phyloP scores from a whole-genome alignment of 1,140 invertebrate genomes.

The Drosophila carrolli region DNA sequence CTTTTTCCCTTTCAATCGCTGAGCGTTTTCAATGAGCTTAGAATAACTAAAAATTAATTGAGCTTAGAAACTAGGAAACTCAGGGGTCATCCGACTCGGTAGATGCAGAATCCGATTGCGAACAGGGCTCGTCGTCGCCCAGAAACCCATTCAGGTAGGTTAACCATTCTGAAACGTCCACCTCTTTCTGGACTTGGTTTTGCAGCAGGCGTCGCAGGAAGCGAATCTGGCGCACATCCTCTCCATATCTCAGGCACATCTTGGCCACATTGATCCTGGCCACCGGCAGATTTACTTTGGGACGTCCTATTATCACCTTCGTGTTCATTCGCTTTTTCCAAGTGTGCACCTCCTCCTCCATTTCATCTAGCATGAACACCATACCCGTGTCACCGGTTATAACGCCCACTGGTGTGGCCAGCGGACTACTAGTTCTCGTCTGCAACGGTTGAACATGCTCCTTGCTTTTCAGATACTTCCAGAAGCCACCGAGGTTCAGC shows the following conservation, averaged over 20 bases:
- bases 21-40: conserved; percentile 1
- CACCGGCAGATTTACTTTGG: conserved; percentile 59
- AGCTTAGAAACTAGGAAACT: neutral
- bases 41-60: conserved; percentile 6
- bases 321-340: conserved; percentile 61
- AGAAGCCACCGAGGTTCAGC: conserved; percentile 50
- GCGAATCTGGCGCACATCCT: conserved; percentile 51
- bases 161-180: conserved; percentile 58
- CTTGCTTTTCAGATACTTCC: conserved; percentile 60
- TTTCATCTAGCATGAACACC: conserved; percentile 64
- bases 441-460: conserved; percentile 48
- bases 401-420: conserved; percentile 59
- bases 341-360: conserved; percentile 65
- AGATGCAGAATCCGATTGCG: neutral
- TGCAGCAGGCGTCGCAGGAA: conserved; percentile 43
- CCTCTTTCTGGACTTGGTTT: conserved; percentile 3
- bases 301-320: conserved; percentile 43
- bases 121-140: conserved; percentile 42
- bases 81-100: neutral
- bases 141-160: conserved; percentile 46
- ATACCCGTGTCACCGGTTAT: conserved; percentile 48
- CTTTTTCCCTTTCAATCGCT: neutral
- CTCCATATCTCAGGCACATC: conserved; percentile 52
- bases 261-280: conserved; percentile 43
- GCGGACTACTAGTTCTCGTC: conserved; percentile 37